Evolutionary conservation across 2,797 vertebrate genomes (phyloP), one percentile per base, ranked within the genome.

Genomic region (Margarornis squamiger): DNA sequence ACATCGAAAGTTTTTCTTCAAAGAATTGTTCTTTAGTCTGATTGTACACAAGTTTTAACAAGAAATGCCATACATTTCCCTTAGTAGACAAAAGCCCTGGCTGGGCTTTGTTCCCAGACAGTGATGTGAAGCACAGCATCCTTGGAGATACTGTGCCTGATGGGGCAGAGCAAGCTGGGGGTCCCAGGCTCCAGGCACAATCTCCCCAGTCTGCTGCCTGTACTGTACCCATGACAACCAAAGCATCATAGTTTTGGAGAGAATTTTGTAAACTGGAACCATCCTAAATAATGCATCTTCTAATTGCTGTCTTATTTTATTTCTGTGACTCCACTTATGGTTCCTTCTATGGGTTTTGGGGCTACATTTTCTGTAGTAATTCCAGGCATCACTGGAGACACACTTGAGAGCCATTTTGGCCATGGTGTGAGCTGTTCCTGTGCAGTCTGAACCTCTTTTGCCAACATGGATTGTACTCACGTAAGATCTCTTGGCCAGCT

Each of bases 351-450:
- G 22, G 10, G 8, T 57, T 90, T 83, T 30, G 19, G 11, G 26
- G 20, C 9, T 59, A 8, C 3, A 4, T 78, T 67, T 92, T 79
- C 59, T 68, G 18, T 13, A 32, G 20, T 55, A 57, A 79, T 46
- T 46, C 30, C 55, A 67, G 29, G 57, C 45, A 24, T 29, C 65
- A 0, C 8, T n/a, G 57, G 32, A 43, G 15, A 22, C 10, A 46
- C 14, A 26, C 24, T 62, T 8, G 43, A 52, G 65, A 91, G 7
- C 6, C 1, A 0, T 48, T 84, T 39, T 78, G 71, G 51, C 58
- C 32, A 1, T 21, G 48, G 43, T 1, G 0, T 13, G 62, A 46
- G 38, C 63, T 45, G 66, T 49, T n/a, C 18, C 0, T 6, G n/a
- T 22, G 30, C 23, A 30, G 5, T 6, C 19, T 62, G 86, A 68